Evolutionary conservation across 2,113 vertebrate genomes (phyloP).

Genomic region (Brachyhypopomus occidentalis): DNA sequence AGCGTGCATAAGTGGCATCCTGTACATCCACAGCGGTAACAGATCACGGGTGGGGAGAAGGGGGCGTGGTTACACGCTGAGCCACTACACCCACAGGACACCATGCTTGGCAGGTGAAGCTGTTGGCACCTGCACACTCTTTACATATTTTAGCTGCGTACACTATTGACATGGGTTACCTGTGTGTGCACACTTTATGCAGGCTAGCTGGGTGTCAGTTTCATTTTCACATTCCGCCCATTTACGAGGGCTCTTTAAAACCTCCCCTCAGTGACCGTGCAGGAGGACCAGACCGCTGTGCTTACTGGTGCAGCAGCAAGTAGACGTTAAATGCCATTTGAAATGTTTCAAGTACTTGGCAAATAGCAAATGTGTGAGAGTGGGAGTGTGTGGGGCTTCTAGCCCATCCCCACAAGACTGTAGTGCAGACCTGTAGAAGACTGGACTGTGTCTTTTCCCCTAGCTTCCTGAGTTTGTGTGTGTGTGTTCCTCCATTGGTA

Average conservation of each 20-base stretch:
- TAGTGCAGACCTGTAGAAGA: conserved; percentile 4
- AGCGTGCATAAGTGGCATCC: conserved; percentile 45
- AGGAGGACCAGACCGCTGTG: neutral
- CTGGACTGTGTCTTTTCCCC: neutral
- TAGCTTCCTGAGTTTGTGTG: conserved; percentile 3
- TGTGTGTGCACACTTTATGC: neutral
- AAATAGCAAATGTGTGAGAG: conserved; percentile 14
- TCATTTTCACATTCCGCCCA: too few relatives aligned
- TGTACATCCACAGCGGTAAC: neutral
- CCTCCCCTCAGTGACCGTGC: neutral
- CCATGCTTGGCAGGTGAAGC: neutral
- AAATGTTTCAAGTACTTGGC: conserved; percentile 20
- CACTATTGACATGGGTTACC: too few relatives aligned
- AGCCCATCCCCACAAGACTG: neutral
- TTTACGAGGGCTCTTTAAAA: conserved; percentile 15
- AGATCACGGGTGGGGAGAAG: too few relatives aligned
- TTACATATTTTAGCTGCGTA: too few relatives aligned
- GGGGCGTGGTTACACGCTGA: neutral
- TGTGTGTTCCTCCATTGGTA: neutral
- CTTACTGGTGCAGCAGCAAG: conserved; percentile 16
- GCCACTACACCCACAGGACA: neutral
- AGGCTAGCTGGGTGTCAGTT: neutral
- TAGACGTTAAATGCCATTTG: conserved; percentile 21
- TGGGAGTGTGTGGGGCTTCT: conserved; percentile 6
- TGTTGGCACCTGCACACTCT: neutral